Evolutionary conservation across 2,888 invertebrate genomes (phyloP).

Genomic region (Xylocampa areola): DNA sequence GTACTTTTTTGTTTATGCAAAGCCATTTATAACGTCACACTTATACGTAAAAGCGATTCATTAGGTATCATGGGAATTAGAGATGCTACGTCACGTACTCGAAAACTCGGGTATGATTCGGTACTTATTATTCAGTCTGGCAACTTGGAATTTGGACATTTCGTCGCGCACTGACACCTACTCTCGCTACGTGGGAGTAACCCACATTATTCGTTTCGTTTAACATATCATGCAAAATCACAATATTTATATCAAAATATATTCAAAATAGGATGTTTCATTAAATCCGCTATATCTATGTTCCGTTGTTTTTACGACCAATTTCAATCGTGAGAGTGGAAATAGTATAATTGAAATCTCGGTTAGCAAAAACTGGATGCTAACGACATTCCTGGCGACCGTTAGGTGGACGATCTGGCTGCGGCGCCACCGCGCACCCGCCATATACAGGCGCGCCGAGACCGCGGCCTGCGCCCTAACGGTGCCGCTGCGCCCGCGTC

Average conservation of each 20-base stretch:
- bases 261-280: constrained; percentile 51
- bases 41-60: constrained; percentile 78
- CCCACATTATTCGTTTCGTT: constrained; percentile 59
- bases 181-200: constrained; percentile 66
- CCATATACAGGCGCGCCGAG: constrained; percentile 60
- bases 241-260: constrained; percentile 45
- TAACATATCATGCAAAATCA: constrained; percentile 51
- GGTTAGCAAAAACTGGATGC: constrained; percentile 79
- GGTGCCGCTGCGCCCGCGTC: constrained; percentile 65
- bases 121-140: constrained; percentile 70
- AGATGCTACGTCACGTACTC: constrained; percentile 73
- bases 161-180: constrained; percentile 58
- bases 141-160: constrained; percentile 69
- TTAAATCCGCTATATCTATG: constrained; percentile 62
- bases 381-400: constrained; percentile 84
- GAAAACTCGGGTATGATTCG: constrained; percentile 65
- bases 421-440: constrained; percentile 63
- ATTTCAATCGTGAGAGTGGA: constrained; percentile 70
- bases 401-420: constrained; percentile 80
- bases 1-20: constrained; percentile 84
- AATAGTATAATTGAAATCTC: constrained; percentile 76
- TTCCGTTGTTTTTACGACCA: constrained; percentile 72
- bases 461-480: constrained; percentile 70
- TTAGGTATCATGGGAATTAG: constrained; percentile 76
- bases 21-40: constrained; percentile 84